Base-by-base conservation (phyloP, 2,797 vertebrate genomes). In the Fundulus diaphanus region DNA sequence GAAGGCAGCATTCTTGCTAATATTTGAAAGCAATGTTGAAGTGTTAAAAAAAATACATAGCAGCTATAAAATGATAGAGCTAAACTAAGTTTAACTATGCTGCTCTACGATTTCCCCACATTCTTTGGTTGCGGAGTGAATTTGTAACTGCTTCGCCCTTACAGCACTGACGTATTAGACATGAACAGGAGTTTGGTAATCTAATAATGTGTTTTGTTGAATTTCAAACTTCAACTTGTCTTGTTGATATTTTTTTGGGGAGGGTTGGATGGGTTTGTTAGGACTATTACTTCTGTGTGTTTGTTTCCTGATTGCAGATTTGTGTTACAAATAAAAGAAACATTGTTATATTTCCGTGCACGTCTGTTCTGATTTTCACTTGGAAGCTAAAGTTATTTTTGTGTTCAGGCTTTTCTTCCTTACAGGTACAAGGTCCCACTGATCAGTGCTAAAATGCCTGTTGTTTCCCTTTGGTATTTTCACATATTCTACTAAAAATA, bases 401-500 rank as follows among this genome's bases (percentile, higher is more conserved):
- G 7, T 65, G 7, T 7, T 72, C 71, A 33, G 48, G 24, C 73
- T 74, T n/a, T 12, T 22, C 12, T 33, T 57, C 5, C 7, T 70
- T n/a, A 63, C 5, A 66, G 63, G 7, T 52, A 37, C 3, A 24
- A 24, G 44, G 57, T 75, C 31, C 22, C 13, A 35, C 7, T 11
- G 2, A 31, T 52, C 71, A 40, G 44, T 76, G 71, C 22, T 13
- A 44, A 6, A 22, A 16, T 76, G 31, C 31, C 40, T 82, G 40
- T 68, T 71, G 15, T 72, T 78, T 82, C 68, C 63, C 82, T 82
- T 88, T 89, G n/a, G 88, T 89, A 90, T 92, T 90, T 90, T 94
- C 86, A 89, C 90, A 90, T n/a, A n/a, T 94, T 92, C 90, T 85
- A 89, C 95, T 95, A 95, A 93, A 96, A 95, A 96, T 96, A 96